Conservation (phyloP, 2,888 invertebrate species). For the Ischnus inquisitorius region DNA sequence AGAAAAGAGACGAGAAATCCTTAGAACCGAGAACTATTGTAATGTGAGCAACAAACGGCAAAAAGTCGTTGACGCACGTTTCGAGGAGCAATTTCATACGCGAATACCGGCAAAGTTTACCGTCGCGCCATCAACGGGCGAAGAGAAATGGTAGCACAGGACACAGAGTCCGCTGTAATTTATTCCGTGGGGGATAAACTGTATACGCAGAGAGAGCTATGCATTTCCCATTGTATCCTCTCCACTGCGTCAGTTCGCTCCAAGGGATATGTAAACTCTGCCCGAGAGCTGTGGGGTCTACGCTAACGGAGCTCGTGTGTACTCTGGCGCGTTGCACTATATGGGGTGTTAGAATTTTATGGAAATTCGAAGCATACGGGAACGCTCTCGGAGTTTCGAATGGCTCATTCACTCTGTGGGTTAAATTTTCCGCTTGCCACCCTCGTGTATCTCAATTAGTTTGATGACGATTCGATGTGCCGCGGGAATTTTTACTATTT, state of each 20-base stretch:
- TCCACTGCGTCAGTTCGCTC: constrained; percentile 15
- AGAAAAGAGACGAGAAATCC: constrained; percentile 39
- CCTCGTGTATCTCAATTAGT: neutral
- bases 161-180: constrained; percentile 16
- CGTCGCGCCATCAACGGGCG: neutral
- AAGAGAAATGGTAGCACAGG: neutral
- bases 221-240: constrained; percentile 15
- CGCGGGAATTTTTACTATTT: no score
- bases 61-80: neutral
- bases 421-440: neutral
- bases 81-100: neutral
- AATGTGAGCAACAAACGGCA: neutral
- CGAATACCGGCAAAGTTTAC: no score
- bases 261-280: constrained; percentile 21
- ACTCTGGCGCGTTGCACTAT: neutral
- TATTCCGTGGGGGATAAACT: constrained; percentile 33
- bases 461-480: neutral
- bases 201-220: constrained; percentile 31
- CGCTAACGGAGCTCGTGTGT: constrained; percentile 4
- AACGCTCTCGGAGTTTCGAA: neutral
- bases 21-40: neutral
- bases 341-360: constrained; percentile 9
- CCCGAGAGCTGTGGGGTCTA: neutral
- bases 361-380: constrained; percentile 7
- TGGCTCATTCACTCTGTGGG: neutral